Conservation (phyloP, 2,797 vertebrate species). For the Phrynocephalus guinanensis region DNA sequence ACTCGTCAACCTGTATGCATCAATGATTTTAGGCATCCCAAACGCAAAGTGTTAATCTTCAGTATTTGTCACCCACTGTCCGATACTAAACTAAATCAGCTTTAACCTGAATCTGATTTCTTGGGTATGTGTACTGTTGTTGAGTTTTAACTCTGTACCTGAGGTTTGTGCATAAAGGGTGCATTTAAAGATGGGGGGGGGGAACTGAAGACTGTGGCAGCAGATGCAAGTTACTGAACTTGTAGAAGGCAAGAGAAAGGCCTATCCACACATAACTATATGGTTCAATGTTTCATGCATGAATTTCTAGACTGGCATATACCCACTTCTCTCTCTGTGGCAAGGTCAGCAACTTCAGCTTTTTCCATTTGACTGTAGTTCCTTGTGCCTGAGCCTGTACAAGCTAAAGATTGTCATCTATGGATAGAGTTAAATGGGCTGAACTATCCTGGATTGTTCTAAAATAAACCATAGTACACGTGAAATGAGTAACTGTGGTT, state of each 20-base stretch:
- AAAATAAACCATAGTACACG: background rate
- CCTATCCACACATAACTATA: background rate
- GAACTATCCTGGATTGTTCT: background rate
- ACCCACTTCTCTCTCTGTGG: background rate
- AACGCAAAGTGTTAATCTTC: background rate
- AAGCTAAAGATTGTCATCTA: background rate
- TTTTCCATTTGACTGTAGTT: background rate
- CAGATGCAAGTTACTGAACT: background rate
- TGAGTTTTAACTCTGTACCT: background rate
- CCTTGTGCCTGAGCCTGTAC: background rate
- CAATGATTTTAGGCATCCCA: conserved; percentile 6
- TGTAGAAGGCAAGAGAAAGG: background rate
- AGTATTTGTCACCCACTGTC: background rate
- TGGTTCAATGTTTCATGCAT: background rate
- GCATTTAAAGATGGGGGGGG: background rate
- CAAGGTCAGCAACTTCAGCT: background rate
- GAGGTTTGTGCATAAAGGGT: background rate
- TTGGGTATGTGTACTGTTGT: background rate
- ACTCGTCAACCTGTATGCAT: background rate
- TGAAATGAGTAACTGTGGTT: background rate
- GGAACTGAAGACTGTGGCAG: background rate
- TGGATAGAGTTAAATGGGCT: background rate
- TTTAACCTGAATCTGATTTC: no score
- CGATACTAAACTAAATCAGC: no score
- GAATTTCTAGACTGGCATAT: background rate